Evolutionary conservation across 2,888 invertebrate genomes (phyloP), one percentile per base, ranked within the genome.

Genomic region (Napeogenes sylphis): DNA sequence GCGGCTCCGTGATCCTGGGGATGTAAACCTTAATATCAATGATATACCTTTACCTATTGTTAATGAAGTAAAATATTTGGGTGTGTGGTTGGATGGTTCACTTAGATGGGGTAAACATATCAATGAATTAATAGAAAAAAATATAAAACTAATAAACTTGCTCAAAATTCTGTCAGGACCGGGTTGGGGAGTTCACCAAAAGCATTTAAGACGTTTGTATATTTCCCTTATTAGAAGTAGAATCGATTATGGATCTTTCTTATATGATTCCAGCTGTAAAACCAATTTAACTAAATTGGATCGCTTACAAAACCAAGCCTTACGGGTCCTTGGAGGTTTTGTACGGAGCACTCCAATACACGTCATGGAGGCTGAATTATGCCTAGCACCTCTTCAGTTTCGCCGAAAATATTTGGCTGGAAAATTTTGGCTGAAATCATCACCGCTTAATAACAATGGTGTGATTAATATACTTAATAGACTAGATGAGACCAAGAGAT

Each of bases 91-190:
- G 2, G 75, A 75, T 61, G 55, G 59, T 2, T 61, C 61, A 0
- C 46, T 75, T 5, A 61, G 59, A 6, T 77, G 74, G 77, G 12
- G 35, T 3, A 73, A 67, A 64, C 75, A 75, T 42, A 68, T 75
- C 30, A 69, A 73, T 46, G 72, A 73, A 54, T 55, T 62, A 0
- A 35, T 1, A 5, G 55, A 58, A 10, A 75, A 72, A 61, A 30
- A 47, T 0, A 35, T 33, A n/a, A 75, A 70, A 65, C 69, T 61
- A 55, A 6, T 73, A 6, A 74, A 72, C 61, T 32, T 72, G 5
- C 67, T 75, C 6, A 75, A 73, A 64, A 59, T 71, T 3, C 54
- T 75, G 6, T 53, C 68, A 1, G 75, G 75, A 0, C 42, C 72
- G 0, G 59, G 59, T 2, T 74, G 73, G 73, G 73, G 70, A 0